Evolutionary conservation across 2,797 vertebrate species (phyloP), one percentile per base, ranked within the genome.

Genomic region (Sebastiscus albofasciatus): DNA sequence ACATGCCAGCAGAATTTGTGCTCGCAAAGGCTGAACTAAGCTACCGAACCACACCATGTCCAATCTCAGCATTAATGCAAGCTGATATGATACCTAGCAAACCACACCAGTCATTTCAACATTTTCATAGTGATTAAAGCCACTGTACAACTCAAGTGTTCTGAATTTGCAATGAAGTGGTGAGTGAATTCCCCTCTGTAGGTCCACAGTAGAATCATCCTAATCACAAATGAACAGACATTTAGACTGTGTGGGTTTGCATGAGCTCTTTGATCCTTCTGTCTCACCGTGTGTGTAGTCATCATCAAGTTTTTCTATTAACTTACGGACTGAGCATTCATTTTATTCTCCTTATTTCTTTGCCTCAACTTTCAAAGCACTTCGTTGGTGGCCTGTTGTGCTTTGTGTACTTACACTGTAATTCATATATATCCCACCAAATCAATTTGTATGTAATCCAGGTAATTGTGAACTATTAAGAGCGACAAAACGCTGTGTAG

Each of bases 111-210:
- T 90, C 85, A 86, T 89, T 94, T 89, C 76, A 90, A 82, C 80
- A 72, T 88, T 93, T 93, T 86, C 78, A 76, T 58, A 67, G 73
- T 91, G 86, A 91, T 93, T 89, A 93, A 91, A 92, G 92, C 89
- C 55, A 55, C 67, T 76, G 81, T 88, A 74, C 86, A 91, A 89
- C 75, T 83, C 70, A 81, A 92, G 89, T 77, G 84, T 84, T 93
- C 31, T 88, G 90, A 87, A 90, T 91, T 85, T 79, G 56, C 62
- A 90, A 85, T 85, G 74, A 85, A 87, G 77, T 77, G 46, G 61
- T 81, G 66, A 85, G 73, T 39, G 81, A 81, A 78, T 69, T 72
- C 27, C 46, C 69, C 31, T 54, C 64, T 80, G 66, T 72, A 56
- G 67, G 73, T 61, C 80, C 66, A 82, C 75, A 76, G 72, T 34